Evolutionary conservation across 2,797 vertebrate genomes (phyloP), one percentile per base, ranked within the genome.

Genomic region (Bradypodion pumilum): DNA sequence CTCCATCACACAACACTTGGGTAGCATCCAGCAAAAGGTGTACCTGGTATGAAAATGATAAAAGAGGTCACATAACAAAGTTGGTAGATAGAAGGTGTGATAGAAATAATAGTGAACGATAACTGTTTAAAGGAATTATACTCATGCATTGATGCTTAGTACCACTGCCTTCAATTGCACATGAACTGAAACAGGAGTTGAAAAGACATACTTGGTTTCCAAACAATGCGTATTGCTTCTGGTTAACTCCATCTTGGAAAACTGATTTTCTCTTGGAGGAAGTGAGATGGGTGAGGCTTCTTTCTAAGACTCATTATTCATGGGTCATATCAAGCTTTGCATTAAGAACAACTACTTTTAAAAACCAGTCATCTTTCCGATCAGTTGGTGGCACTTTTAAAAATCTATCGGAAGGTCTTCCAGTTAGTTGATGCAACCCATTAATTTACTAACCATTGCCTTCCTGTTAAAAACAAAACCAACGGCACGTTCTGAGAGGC

Each of bases 401-500:
- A n/a, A 85, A 66, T 74, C 46, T 7, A 52, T 70, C 52, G 70
- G 46, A 70, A 37, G 10, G 44, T 23, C 81, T 76, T 40, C n/a
- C 5, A 35, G 37, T 70, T 42, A 25, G 27, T 52, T 84, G 83
- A 66, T 56, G 2, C 23, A 70, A 77, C 21, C 35, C 4, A 7
- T 52, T 40, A 69, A 76, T 70, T 6, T 63, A 52, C 42, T 46
- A 49, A 76, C 62, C 56, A 59, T 32, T 81, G 19, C 40, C 62
- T 40, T 25, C 52, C 32, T 83, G 40, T 42, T 68, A 44, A 70
- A 83, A 59, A 83, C 56, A 59, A 70, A 83, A 59, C 77, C 56
- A 59, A 42, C 32, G 42, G 74, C 52, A 60, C 19, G 37, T 23
- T 69, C 37, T 81, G 78, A 68, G 27, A 49, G 56, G 52, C 73